These are phyloP conservation scores for Tetramorium alpestre DNA, from an alignment of 1,140 invertebrate species.

Conservation along the genomic window DNA sequence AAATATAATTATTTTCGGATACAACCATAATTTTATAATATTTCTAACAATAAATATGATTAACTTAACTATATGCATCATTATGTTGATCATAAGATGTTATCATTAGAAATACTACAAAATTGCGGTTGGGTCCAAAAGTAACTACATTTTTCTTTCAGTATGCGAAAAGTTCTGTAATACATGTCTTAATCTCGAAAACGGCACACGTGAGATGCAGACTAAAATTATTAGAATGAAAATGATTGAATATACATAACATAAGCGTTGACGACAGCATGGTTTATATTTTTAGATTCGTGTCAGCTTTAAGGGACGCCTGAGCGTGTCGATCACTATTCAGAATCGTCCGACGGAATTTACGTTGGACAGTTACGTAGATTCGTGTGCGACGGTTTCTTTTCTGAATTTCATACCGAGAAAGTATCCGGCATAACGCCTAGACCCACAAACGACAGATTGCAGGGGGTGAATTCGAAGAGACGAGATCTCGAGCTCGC, in stretches of 20 bases:
- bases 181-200: neutral
- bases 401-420: neutral
- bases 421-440: constrained; percentile 3
- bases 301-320: neutral
- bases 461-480: neutral
- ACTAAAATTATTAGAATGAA: neutral
- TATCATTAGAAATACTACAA: too few relatives aligned
- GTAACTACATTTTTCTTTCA: too few relatives aligned
- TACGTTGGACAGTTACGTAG: neutral
- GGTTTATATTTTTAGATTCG: constrained; percentile 10
- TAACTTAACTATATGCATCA: too few relatives aligned
- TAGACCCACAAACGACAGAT: neutral
- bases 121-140: too few relatives aligned
- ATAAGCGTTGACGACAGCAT: neutral
- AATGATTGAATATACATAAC: neutral
- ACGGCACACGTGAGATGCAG: neutral
- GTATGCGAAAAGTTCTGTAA: too few relatives aligned
- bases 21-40: too few relatives aligned
- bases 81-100: too few relatives aligned
- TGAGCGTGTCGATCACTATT: neutral
- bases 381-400: constrained; percentile 9
- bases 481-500: neutral
- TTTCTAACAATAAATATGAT: too few relatives aligned
- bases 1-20: too few relatives aligned
- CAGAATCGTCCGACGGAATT: neutral